A percentile compares a stretch with the other conserved stretches of the same genome.
These are phyloP conservation scores for Melanargia galathea DNA, from an alignment of 2,888 invertebrate species.

Conservation along the genomic window DNA sequence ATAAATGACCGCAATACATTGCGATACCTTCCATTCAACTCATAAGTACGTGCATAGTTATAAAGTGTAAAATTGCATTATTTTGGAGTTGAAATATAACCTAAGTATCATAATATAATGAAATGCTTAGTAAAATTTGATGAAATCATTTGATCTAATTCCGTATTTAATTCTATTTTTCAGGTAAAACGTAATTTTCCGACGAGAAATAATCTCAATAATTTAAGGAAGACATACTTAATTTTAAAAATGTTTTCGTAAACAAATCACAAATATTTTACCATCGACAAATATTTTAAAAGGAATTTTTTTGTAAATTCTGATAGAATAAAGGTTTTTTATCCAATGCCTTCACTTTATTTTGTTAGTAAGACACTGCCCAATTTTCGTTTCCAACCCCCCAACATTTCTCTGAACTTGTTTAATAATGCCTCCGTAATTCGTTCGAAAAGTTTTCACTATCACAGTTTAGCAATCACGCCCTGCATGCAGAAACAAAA, in stretches of 20 bases:
- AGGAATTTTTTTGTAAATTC: neutral
- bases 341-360: neutral
- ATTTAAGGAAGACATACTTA: neutral
- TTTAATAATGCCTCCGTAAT: conserved; percentile 32
- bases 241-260: neutral
- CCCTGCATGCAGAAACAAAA: neutral
- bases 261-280: no score
- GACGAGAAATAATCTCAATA: neutral
- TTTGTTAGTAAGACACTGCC: conserved; percentile 21
- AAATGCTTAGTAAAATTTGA: no score
- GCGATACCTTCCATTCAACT: no score
- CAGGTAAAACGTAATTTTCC: neutral
- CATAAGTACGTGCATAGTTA: no score
- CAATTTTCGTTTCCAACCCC: conserved; percentile 30
- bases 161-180: neutral
- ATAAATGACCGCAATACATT: no score
- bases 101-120: no score
- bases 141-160: neutral
- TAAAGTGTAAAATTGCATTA: no score
- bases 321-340: neutral
- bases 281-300: no score
- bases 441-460: conserved; percentile 19
- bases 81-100: no score
- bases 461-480: neutral
- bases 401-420: conserved; percentile 25